Evolutionary conservation across 2,797 vertebrate genomes (phyloP), one percentile per base, ranked within the genome.

Genomic region (Benthosema pterotum): DNA sequence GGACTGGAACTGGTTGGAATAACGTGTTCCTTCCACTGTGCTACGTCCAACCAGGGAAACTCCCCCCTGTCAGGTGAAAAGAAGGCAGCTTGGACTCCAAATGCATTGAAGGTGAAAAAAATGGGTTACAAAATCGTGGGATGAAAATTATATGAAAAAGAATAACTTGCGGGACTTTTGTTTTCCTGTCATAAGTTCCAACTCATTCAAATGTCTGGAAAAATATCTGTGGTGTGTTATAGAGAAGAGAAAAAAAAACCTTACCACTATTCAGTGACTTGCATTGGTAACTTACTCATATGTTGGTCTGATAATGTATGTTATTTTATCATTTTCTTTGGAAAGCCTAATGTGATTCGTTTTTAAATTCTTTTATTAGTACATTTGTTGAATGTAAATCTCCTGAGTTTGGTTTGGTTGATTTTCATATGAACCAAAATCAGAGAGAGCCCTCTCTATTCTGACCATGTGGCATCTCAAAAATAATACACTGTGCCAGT

Each of bases 241-340:
- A n/a, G n/a, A 60, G 73, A 47, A 64, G 70, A 71, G 58, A 60
- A 42, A 52, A 57, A 70, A 78, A 69, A 83, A 77, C 48, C 55
- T 73, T 62, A 80, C 74, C 68, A 64, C 78, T 80, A 72, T 86
- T 63, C 71, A 75, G 77, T 81, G 54, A 82, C 82, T 83, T 53
- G 69, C 83, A 78, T 87, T 84, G 62, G 83, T 89, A 79, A 82
- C 77, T 80, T 83, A 86, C 72, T 79, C 60, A 83, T 80, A 67
- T 79, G 77, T 48, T 57, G 47, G 4, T 86, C n/a, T 74, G 79
- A 82, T 86, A 84, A 89, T 86, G 82, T 89, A 78, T 89, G 88
- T 90, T 91, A 88, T 90, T 91, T 90, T 90, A 88, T 74, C 82
- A 87, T 69, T 88, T 84, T 72, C 72, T 77, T 82, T 50, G 67